Conservation (phyloP, 2,888 invertebrate species). For the Drosophila percnosoma region DNA sequence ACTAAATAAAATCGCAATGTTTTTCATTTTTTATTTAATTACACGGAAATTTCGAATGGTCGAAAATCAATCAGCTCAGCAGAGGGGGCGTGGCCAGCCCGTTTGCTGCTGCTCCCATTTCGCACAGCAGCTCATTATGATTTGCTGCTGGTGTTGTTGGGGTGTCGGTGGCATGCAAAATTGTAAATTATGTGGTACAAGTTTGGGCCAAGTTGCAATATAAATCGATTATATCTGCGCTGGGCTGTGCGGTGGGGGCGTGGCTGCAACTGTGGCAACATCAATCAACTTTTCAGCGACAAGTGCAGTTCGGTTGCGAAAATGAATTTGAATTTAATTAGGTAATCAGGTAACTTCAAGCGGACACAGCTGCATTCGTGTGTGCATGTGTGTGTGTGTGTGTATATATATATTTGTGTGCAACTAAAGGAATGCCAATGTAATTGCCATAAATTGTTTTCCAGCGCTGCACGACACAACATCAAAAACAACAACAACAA, state of each 20-base stretch:
- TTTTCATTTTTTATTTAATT: not conserved
- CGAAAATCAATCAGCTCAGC: not conserved
- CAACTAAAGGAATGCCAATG: conserved; percentile 48
- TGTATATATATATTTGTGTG: conserved; percentile 19
- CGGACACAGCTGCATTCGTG: conserved; percentile 11
- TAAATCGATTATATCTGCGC: conserved; percentile 10
- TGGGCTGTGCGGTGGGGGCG: conserved; percentile 31
- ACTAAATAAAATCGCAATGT: not conserved
- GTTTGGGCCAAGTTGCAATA: conserved; percentile 15
- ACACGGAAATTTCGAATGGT: not conserved
- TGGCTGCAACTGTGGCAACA: conserved; percentile 17
- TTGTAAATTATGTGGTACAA: conserved; percentile 48
- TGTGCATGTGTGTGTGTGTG: not conserved
- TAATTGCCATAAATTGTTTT: conserved; percentile 64
- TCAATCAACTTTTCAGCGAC: conserved; percentile 37
- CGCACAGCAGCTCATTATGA: conserved; percentile 19
- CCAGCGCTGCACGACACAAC: conserved; percentile 35
- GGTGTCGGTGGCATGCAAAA: conserved; percentile 43
- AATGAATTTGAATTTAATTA: conserved; percentile 62
- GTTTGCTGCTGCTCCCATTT: conserved; percentile 21
- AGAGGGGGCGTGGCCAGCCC: conserved; percentile 25
- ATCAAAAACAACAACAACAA: conserved; percentile 16
- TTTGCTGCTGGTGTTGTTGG: conserved; percentile 4
- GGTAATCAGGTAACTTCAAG: conserved; percentile 37
- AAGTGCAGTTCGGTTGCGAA: conserved; percentile 51